A percentile compares a stretch with the other conserved stretches of the same genome.
phyloP scores from a whole-genome alignment of 2,113 vertebrate genomes.

The Balaeniceps rex region DNA sequence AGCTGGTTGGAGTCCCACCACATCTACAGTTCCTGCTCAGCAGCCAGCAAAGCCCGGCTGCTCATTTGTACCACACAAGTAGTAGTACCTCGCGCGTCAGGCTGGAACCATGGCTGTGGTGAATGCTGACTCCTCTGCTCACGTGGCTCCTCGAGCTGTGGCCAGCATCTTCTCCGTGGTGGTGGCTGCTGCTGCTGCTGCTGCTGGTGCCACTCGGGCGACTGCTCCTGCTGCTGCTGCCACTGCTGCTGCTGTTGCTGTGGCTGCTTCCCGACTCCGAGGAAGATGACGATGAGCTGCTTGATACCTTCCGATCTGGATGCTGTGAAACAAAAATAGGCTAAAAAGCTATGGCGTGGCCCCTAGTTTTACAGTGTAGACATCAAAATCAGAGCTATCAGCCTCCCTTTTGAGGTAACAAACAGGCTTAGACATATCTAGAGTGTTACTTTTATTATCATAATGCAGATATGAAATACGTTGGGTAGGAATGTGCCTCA shows the following conservation, averaged over 20 bases:
- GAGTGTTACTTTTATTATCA: background rate
- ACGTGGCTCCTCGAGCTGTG: background rate
- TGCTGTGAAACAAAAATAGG: background rate
- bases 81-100: background rate
- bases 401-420: background rate
- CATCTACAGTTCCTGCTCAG: background rate
- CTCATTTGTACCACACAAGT: background rate
- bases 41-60: background rate
- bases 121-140: background rate
- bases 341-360: background rate
- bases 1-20: background rate
- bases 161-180: background rate
- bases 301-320: background rate
- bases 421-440: background rate
- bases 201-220: background rate
- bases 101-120: background rate
- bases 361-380: background rate
- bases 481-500: rapidly evolving
- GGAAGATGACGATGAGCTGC: constrained; percentile 16
- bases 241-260: background rate
- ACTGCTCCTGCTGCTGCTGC: background rate
- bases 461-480: background rate
- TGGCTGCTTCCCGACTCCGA: background rate
- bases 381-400: background rate
- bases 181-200: background rate